phyloP scores from a whole-genome alignment of 2,888 invertebrate genomes.

The Tachina lurida region DNA sequence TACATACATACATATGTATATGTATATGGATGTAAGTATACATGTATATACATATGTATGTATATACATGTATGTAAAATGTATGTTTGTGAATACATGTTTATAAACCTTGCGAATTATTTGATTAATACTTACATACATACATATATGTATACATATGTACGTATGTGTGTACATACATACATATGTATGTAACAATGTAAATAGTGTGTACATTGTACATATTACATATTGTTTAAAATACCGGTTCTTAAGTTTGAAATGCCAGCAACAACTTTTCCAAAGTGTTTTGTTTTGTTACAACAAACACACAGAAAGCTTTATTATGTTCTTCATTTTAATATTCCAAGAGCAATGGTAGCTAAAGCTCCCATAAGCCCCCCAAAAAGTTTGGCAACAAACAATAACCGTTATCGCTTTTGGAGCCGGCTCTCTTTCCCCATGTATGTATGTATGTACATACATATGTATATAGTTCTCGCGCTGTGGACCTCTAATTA shows the following conservation, averaged over 20 bases:
- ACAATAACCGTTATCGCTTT: conserved; percentile 57
- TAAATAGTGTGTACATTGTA: not conserved
- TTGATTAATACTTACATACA: not conserved
- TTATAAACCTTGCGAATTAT: not conserved
- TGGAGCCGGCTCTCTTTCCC: not conserved
- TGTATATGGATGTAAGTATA: not conserved
- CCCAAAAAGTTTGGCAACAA: conserved; percentile 1
- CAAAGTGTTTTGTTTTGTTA: conserved; percentile 9
- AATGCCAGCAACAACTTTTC: conserved; percentile 27
- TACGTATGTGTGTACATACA: no score
- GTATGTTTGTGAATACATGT: not conserved
- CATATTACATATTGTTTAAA: not conserved
- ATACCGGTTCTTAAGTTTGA: conserved; percentile 32
- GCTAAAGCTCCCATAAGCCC: conserved; percentile 32
- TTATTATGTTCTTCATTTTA: conserved; percentile 7
- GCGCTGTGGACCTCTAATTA: conserved; percentile 25
- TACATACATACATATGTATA: not conserved
- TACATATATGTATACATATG: no score
- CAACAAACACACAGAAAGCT: conserved; percentile 48
- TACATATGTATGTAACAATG: not conserved
- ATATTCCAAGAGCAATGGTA: conserved; percentile 31
- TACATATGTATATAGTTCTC: not conserved
- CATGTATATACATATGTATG: not conserved
- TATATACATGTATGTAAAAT: not conserved
- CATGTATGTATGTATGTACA: not conserved